Evolutionary conservation across 2,113 vertebrate genomes (phyloP), one percentile per base, ranked within the genome.

Genomic region (Chloropsis hardwickii): DNA sequence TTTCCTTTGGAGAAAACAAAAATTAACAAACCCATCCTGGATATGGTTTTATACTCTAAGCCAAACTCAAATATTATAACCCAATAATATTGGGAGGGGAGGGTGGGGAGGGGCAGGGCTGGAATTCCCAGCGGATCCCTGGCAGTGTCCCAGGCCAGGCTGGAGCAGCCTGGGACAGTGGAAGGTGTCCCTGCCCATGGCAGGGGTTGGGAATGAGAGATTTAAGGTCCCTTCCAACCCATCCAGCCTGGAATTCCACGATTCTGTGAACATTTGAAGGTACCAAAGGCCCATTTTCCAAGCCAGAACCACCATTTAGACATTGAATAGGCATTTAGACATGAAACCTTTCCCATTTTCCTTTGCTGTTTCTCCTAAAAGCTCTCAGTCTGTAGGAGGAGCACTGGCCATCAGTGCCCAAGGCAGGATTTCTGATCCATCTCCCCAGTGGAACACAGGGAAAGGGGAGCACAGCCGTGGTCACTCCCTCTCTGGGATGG

Each of bases 361-460:
- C 9, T 47, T 48, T 31, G 33, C 54, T n/a, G 2, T 69, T 80
- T 65, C 56, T 74, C 33, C 28, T 6, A 24, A 10, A 71, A 85
- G 3, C n/a, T 44, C 29, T 10, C 33, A 8, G 9, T 4, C 13
- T 3, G 2, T 12, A 51, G 37, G 20, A 15, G 33, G 54, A 42
- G 2, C 13, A 4, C 8, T 9, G 2, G 48, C 5, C 11, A 11
- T 2, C 0, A 8, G 11, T 9, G 31, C 21, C 37, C 33, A 24
- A 12, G 6, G 4, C 67, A 72, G 40, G 5, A 5, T 25, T 20
- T 71, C 40, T 35, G 77, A 15, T 7, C 6, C 24, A 2, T 60
- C 35, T 60, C 80, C 6, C 40, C 42, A 22, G 24, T 0, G 4
- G 53, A 15, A 5, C 0, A 0, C 6, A 29, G 62, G 1, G 16